phyloP scores from a whole-genome alignment of 2,797 vertebrate genomes.

The Schizopygopsis malacanthus region DNA sequence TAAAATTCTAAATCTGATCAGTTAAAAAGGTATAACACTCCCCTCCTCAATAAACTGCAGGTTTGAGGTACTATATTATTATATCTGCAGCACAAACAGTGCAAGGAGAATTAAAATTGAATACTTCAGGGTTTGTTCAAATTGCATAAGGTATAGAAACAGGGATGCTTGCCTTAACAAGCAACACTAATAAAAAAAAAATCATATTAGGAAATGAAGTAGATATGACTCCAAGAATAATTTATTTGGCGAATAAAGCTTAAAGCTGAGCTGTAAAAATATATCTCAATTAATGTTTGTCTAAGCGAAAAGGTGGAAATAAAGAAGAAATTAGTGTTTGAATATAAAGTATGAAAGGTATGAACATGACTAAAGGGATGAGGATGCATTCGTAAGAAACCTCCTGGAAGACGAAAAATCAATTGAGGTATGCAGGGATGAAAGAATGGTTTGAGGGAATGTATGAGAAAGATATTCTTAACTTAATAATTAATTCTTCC shows the following conservation, averaged over 20 bases:
- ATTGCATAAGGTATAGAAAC: background rate
- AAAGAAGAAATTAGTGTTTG: background rate
- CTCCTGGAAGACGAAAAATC: background rate
- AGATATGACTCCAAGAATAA: conserved; percentile 5
- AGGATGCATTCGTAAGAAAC: background rate
- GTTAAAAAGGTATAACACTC: too few species aligned
- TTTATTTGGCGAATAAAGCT: background rate
- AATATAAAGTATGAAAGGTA: background rate
- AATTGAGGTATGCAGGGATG: background rate
- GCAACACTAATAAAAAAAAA: background rate
- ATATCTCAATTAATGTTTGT: background rate
- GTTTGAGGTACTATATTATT: background rate
- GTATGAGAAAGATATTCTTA: background rate
- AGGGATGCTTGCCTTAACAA: background rate
- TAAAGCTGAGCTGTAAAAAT: conserved; percentile 16
- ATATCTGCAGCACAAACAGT: background rate
- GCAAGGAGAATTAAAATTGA: background rate
- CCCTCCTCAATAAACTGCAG: too few species aligned
- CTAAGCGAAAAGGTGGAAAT: background rate
- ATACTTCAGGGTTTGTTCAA: background rate
- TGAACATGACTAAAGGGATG: background rate
- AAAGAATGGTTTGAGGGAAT: background rate
- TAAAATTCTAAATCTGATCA: too few species aligned
- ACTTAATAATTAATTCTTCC: conserved; percentile 16
- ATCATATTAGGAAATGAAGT: background rate